phyloP scores from a whole-genome alignment of 2,797 vertebrate genomes.

The Buphagus erythrorhynchus region DNA sequence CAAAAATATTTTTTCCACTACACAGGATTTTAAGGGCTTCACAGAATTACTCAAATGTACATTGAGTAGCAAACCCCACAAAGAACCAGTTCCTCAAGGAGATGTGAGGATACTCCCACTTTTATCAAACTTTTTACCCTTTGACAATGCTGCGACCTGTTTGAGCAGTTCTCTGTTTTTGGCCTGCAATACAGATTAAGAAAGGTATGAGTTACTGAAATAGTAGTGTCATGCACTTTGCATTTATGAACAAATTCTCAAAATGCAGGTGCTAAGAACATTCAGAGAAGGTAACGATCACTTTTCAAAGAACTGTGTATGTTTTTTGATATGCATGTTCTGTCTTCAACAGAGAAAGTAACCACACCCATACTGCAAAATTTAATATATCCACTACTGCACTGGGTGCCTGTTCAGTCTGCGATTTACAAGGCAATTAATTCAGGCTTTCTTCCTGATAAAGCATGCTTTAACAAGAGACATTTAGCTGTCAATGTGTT shows the following conservation, averaged over 20 bases:
- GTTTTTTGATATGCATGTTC: background rate
- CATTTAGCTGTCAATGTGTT: background rate
- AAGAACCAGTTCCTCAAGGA: slow-evolving; percentile 82
- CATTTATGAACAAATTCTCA: background rate
- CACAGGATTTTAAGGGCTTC: slow-evolving; percentile 81
- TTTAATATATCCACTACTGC: background rate
- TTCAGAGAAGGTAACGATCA: background rate
- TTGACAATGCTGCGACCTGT: slow-evolving; percentile 96
- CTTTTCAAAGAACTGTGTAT: background rate
- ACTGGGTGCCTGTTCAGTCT: background rate
- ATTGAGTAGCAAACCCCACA: slow-evolving; percentile 59
- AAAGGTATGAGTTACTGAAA: background rate
- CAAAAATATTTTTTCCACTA: slow-evolving; percentile 77
- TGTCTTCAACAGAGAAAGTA: background rate
- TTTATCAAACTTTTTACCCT: slow-evolving; percentile 99
- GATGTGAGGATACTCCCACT: slow-evolving; percentile 91
- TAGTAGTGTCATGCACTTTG: accelerated
- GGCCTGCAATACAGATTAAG: slow-evolving; percentile 80
- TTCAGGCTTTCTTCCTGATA: background rate
- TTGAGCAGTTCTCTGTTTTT: slow-evolving; percentile 99
- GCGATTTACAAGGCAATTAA: background rate
- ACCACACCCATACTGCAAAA: background rate
- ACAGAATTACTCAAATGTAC: slow-evolving; percentile 81
- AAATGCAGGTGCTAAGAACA: background rate
- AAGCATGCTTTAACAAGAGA: background rate